phyloP scores from a whole-genome alignment of 2,797 vertebrate species.

The Sebastes steindachneri region DNA sequence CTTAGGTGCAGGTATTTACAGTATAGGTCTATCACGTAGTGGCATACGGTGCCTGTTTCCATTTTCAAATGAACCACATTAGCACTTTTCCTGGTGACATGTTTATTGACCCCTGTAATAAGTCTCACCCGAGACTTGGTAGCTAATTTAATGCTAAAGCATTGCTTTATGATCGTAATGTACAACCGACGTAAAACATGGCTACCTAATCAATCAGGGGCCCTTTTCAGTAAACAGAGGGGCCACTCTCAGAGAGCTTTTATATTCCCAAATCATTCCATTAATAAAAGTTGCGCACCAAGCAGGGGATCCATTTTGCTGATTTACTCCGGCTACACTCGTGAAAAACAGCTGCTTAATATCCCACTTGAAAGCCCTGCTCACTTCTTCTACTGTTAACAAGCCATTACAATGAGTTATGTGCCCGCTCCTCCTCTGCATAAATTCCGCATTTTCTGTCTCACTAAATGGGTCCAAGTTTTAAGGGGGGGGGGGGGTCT shows the following conservation, averaged over 20 bases:
- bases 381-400: constrained; percentile 94
- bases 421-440: constrained; percentile 78
- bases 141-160: constrained; percentile 70
- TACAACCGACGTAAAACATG: constrained; percentile 71
- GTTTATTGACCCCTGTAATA: constrained; percentile 79
- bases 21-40: constrained; percentile 40
- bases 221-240: constrained; percentile 78
- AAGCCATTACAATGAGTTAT: constrained; percentile 96
- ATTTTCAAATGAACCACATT: constrained; percentile 72
- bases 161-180: constrained; percentile 71
- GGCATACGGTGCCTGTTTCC: constrained; percentile 39
- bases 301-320: constrained; percentile 90
- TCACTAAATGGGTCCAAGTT: constrained; percentile 84
- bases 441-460: constrained; percentile 85
- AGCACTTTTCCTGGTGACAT: constrained; percentile 73
- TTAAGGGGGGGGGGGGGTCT: constrained; percentile 78
- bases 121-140: constrained; percentile 56
- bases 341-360: constrained; percentile 95
- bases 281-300: constrained; percentile 91
- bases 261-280: constrained; percentile 88
- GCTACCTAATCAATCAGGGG: constrained; percentile 73
- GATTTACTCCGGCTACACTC: constrained; percentile 92
- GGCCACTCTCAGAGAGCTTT: constrained; percentile 80
- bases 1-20: constrained; percentile 38
- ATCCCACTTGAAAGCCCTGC: constrained; percentile 91